phyloP scores from a whole-genome alignment of 2,113 vertebrate species.

The Candoia aspera region DNA sequence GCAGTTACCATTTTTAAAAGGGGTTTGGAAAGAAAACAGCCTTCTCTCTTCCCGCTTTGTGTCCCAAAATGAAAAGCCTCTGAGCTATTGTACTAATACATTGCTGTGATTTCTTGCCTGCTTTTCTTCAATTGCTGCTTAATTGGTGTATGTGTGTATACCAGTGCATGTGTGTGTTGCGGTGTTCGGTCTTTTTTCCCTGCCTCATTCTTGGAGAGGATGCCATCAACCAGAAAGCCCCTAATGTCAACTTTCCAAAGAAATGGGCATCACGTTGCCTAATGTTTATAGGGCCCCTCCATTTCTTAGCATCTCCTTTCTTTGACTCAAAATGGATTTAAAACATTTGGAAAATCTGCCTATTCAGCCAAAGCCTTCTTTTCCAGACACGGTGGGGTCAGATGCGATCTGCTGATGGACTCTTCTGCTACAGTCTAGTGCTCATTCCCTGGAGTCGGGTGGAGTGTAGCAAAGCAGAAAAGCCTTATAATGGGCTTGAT shows the following conservation, averaged over 20 bases:
- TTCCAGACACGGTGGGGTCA: conserved; percentile 85
- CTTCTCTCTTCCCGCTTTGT: conserved; percentile 88
- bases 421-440: conserved; percentile 89
- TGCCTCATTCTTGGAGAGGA: conserved; percentile 70
- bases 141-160: conserved; percentile 82
- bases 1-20: conserved; percentile 88
- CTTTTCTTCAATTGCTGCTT: conserved; percentile 89
- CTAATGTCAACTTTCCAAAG: conserved; percentile 84
- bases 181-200: neutral
- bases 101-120: conserved; percentile 80
- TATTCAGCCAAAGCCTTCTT: conserved; percentile 87
- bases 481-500: conserved; percentile 88
- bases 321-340: conserved; percentile 93
- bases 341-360: conserved; percentile 99
- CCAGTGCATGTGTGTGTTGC: neutral
- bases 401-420: conserved; percentile 91
- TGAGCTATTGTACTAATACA: conserved; percentile 86
- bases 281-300: conserved; percentile 90
- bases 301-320: conserved; percentile 86
- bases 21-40: conserved; percentile 90
- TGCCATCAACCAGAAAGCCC: conserved; percentile 82
- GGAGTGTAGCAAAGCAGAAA: conserved; percentile 80
- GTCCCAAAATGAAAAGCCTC: conserved; percentile 91
- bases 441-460: conserved; percentile 87
- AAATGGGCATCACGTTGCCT: conserved; percentile 84